A percentile compares a stretch with the other conserved stretches of the same genome.
Evolutionary conservation across 2,888 invertebrate genomes (phyloP).

Genomic region (Eudemis profundana): DNA sequence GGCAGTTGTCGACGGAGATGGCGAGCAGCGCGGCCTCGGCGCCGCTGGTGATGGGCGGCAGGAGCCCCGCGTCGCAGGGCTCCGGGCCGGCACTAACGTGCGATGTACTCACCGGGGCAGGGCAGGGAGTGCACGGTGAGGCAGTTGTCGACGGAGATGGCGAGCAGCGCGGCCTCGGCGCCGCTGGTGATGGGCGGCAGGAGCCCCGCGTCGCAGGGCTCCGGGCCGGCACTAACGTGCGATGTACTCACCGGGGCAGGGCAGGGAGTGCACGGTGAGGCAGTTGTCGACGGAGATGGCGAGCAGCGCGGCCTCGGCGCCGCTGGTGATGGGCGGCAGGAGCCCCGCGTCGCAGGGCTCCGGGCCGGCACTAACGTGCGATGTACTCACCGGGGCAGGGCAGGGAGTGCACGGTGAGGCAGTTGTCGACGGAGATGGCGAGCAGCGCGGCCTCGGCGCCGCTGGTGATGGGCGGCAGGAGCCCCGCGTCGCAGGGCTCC

Average conservation of each 20-base stretch:
- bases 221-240: constrained; percentile 98
- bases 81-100: constrained; percentile 98
- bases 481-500: constrained; percentile 90
- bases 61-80: constrained; percentile 90
- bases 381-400: constrained; percentile 94
- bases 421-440: constrained; percentile 98
- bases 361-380: constrained; percentile 98
- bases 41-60: too few species aligned
- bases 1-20: background rate
- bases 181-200: constrained; percentile 90
- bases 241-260: constrained; percentile 94
- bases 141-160: constrained; percentile 98
- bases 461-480: constrained; percentile 90
- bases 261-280: constrained; percentile 94
- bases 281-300: constrained; percentile 98
- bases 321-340: constrained; percentile 90
- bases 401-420: constrained; percentile 94
- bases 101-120: constrained; percentile 94
- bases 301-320: constrained; percentile 94
- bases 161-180: constrained; percentile 94
- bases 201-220: constrained; percentile 91
- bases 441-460: constrained; percentile 94
- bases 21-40: background rate
- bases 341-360: constrained; percentile 91
- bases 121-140: constrained; percentile 95